Evolutionary conservation across 1,140 invertebrate species (phyloP).

Genomic region (Drosophila navojoa): DNA sequence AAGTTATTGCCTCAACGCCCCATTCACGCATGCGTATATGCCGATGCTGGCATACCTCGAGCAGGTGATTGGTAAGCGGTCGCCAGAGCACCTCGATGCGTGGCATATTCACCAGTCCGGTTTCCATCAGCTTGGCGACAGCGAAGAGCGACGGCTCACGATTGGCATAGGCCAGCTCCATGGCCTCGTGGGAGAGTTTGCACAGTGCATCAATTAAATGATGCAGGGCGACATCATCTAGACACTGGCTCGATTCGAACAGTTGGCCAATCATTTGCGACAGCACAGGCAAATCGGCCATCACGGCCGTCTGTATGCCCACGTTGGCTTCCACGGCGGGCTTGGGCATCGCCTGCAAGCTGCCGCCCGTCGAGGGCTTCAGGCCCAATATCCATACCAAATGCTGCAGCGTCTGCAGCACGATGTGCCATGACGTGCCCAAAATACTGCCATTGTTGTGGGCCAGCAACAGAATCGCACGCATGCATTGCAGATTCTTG

Average conservation of each 20-base stretch:
- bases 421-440: constrained; percentile 97
- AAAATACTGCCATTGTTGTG: constrained; percentile 96
- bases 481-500: constrained; percentile 98
- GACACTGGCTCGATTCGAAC: constrained; percentile 96
- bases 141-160: constrained; percentile 98
- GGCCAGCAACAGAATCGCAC: constrained; percentile 93
- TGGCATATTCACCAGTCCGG: constrained; percentile 96
- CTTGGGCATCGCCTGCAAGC: constrained; percentile 88
- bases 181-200: constrained; percentile 97
- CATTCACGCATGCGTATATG: constrained; percentile 97
- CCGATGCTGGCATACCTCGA: constrained; percentile 98
- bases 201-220: constrained; percentile 98
- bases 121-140: constrained; percentile 98
- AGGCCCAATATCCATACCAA: constrained; percentile 98
- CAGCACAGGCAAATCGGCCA: constrained; percentile 96
- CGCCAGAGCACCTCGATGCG: constrained; percentile 97
- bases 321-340: constrained; percentile 91
- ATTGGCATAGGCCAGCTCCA: constrained; percentile 98
- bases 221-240: constrained; percentile 97
- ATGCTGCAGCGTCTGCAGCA: constrained; percentile 97
- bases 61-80: constrained; percentile 97
- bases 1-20: constrained; percentile 98
- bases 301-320: constrained; percentile 97
- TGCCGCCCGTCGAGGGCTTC: constrained; percentile 96
- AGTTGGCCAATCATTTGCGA: constrained; percentile 96